phyloP scores from a whole-genome alignment of 2,113 vertebrate genomes.

The Puntigrus tetrazona region DNA sequence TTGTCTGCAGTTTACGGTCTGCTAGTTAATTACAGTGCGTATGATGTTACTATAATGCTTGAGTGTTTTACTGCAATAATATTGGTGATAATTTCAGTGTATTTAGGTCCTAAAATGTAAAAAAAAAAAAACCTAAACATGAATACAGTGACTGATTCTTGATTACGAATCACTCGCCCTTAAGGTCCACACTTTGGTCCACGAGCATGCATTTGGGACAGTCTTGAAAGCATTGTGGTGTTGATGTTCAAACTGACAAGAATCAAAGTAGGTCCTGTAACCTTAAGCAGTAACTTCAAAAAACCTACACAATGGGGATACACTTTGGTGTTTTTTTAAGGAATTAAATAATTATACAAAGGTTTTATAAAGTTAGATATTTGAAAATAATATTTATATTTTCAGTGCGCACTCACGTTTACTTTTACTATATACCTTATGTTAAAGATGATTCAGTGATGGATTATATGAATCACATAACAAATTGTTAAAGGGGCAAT shows the following conservation, averaged over 20 bases:
- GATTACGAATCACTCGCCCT: neutral
- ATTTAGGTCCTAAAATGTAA: neutral
- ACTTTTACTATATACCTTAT: neutral
- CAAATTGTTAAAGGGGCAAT: too few relatives aligned
- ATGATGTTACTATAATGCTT: conserved; percentile 35
- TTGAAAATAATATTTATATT: neutral
- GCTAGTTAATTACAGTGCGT: conserved; percentile 41
- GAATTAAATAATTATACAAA: neutral
- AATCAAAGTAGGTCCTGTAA: neutral
- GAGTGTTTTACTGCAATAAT: conserved; percentile 16
- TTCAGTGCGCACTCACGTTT: neutral
- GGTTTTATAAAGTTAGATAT: neutral
- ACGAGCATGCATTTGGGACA: neutral
- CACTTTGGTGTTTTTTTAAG: neutral
- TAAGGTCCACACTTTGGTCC: neutral
- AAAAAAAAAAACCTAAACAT: too few relatives aligned
- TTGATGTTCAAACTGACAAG: neutral
- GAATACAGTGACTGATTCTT: neutral
- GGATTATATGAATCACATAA: neutral
- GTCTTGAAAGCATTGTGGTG: neutral
- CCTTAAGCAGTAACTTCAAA: neutral
- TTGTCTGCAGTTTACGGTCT: conserved; percentile 42
- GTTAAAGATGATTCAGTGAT: neutral
- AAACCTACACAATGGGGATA: too few relatives aligned
- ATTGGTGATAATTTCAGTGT: conserved; percentile 35